Evolutionary conservation across 2,113 vertebrate genomes (phyloP), one percentile per base, ranked within the genome.

Genomic region (Ornithorhynchus anatinus): DNA sequence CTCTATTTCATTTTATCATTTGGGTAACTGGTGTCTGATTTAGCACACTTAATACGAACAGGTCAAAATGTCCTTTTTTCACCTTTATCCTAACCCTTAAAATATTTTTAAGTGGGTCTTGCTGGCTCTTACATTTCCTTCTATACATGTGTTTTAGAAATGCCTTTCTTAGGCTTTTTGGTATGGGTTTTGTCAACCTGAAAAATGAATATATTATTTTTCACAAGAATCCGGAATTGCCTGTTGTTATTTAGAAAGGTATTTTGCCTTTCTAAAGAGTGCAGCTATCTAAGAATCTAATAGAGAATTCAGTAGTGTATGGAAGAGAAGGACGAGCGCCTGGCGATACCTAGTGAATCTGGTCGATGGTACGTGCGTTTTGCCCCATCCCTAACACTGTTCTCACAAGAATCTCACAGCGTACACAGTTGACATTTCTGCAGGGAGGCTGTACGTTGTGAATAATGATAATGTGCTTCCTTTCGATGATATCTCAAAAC

Each of bases 221-320:
- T 76, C 33, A 27, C 70, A 53, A 36, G 40, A 73, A 80, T 66
- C 29, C 52, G 35, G 25, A 82, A 42, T 36, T 47, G 2, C 65
- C 42, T 42, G 20, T 16, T 17, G 5, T 73, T 56, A 47, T 56
- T 79, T 78, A 44, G 12, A 56, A 81, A 78, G 14, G 13, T 82
- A 39, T 74, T 72, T 69, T 67, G 84, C 75, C 52, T 86, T 84
- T 63, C 59, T 84, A 57, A 77, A 81, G 44, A 75, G 54, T 69
- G 27, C 40, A 16, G 59, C 64, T 68, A 31, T 75, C 31, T 43
- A 66, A 80, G 69, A 76, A 62, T 23, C 53, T 84, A 76, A 23
- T 80, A 85, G 89, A 86, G 81, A 81, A 86, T 85, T 86, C 38
- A 81, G 43, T 20, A 69, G 37, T 22, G 72, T 80, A 63, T 78